These are phyloP conservation scores for Rugalucina vietnamica DNA, from an alignment of 2,888 invertebrate species.

Conservation along the genomic window DNA sequence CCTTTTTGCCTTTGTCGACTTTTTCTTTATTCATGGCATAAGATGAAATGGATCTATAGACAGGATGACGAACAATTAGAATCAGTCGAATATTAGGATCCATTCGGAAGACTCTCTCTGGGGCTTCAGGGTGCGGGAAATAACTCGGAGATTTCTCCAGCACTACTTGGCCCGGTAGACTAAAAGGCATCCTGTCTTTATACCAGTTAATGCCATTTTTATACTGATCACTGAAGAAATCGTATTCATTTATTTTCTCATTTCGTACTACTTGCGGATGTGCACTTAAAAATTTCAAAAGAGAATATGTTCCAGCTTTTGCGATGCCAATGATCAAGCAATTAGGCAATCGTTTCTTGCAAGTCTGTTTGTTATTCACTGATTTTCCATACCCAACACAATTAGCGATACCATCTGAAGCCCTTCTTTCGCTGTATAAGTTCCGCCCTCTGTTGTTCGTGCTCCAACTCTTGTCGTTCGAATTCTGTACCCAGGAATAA, in stretches of 20 bases:
- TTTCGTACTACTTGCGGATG: constrained; percentile 92
- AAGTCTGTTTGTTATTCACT: too few species aligned
- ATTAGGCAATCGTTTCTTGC: constrained; percentile 76
- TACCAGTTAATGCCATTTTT: constrained; percentile 97
- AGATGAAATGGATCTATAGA: constrained; percentile 97
- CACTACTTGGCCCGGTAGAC: constrained; percentile 93
- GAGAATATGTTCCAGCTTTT: constrained; percentile 84
- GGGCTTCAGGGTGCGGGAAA: constrained; percentile 96
- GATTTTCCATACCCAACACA: too few species aligned
- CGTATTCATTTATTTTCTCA: constrained; percentile 90
- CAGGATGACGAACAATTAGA: constrained; percentile 97
- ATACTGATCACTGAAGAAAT: constrained; percentile 97
- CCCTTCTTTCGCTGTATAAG: too few species aligned
- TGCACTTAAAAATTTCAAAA: constrained; percentile 82
- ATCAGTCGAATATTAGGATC: constrained; percentile 94
- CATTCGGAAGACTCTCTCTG: constrained; percentile 96
- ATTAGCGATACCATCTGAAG: too few species aligned
- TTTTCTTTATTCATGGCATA: too few species aligned
- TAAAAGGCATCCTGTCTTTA: constrained; percentile 91
- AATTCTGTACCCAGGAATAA: too few species aligned
- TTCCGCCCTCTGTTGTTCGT: too few species aligned
- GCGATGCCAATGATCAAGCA: constrained; percentile 84
- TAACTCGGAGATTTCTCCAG: constrained; percentile 99
- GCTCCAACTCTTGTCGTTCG: too few species aligned
- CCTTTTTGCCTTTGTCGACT: too few species aligned